A percentile compares a stretch with the other conserved stretches of the same genome.
Conservation (phyloP, 2,797 vertebrate species). For the Aythya fuligula region DNA sequence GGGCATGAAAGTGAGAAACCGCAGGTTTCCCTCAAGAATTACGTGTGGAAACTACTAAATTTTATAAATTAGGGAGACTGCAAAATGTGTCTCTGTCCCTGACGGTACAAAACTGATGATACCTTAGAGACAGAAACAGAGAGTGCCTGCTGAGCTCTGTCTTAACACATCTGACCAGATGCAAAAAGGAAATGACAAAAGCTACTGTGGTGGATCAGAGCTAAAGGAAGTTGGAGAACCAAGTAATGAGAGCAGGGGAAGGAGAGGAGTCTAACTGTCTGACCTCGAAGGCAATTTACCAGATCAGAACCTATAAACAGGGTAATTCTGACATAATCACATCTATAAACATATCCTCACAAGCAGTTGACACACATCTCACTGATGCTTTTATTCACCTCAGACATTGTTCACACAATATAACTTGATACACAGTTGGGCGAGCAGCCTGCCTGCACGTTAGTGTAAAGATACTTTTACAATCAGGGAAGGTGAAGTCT, state of each 20-base stretch:
- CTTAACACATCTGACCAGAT: not conserved
- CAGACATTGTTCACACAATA: not conserved
- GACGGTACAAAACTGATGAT: not conserved
- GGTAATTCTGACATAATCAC: not conserved
- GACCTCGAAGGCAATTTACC: not conserved
- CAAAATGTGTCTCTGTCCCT: not conserved
- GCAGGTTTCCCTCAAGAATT: not conserved
- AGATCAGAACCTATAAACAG: not conserved
- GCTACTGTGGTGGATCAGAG: not conserved
- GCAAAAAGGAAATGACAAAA: not conserved
- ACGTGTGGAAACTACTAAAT: not conserved
- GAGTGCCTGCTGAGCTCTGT: not conserved
- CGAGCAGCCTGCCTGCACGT: not conserved
- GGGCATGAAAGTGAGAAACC: not conserved
- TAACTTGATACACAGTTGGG: not conserved
- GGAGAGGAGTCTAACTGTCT: not conserved
- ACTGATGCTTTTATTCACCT: not conserved
- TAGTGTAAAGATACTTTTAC: not conserved
- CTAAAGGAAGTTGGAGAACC: not conserved
- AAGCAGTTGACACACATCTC: not conserved
- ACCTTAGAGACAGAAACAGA: not conserved
- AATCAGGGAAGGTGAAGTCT: not conserved
- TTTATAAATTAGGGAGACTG: not conserved
- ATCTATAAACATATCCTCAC: not conserved
- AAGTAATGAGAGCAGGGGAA: not conserved